phyloP scores from a whole-genome alignment of 92 coral and sea anemone genomes.

The Umimayanthus chanpuru region DNA sequence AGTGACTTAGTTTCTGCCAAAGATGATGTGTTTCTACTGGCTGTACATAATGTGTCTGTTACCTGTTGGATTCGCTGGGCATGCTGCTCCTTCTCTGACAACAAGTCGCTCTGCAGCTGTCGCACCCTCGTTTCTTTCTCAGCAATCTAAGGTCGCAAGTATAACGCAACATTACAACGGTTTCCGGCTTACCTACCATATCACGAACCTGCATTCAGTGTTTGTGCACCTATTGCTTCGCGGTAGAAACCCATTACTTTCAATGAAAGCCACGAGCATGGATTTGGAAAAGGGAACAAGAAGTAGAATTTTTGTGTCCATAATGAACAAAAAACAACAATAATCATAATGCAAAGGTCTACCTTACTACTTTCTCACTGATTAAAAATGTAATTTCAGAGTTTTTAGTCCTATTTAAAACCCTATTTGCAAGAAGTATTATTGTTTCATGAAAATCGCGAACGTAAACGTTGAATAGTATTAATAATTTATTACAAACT shows the following conservation, averaged over 20 bases:
- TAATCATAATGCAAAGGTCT: not conserved
- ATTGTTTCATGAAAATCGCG: not conserved
- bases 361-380: too few species aligned
- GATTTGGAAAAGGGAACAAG: not conserved
- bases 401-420: too few species aligned
- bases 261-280: not conserved
- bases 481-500: not conserved
- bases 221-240: not conserved
- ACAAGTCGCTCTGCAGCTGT: constrained; percentile 77
- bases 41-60: not conserved
- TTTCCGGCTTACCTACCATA: not conserved
- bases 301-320: not conserved
- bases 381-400: too few species aligned
- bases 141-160: constrained; percentile 49
- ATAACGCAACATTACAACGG: not conserved
- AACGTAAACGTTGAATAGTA: not conserved
- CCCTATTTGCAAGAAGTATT: not conserved
- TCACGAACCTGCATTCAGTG: not conserved
- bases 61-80: constrained; percentile 99
- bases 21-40: not conserved
- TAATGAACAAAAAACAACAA: not conserved
- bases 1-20: not conserved
- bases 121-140: constrained; percentile 80
- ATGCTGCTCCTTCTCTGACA: constrained; percentile 96
- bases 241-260: not conserved